phyloP scores from a whole-genome alignment of 2,113 vertebrate genomes.

The Heloderma charlesbogerti region DNA sequence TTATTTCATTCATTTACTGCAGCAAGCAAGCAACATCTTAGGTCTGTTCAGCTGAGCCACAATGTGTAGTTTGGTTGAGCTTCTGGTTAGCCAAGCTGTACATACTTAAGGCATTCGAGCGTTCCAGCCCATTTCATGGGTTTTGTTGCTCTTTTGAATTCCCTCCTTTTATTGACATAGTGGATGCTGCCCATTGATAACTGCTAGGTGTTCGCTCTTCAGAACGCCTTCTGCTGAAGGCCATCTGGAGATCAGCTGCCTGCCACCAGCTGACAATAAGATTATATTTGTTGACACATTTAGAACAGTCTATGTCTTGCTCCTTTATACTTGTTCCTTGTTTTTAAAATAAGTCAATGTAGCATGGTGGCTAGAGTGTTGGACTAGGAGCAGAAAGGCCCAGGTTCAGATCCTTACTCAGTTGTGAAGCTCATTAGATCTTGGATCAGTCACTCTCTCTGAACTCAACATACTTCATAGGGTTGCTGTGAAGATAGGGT shows the following conservation, averaged over 20 bases:
- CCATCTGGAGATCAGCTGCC: neutral
- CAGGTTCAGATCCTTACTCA: neutral
- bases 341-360: neutral
- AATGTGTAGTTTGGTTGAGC: neutral
- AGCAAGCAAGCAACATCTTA: neutral
- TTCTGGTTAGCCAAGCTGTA: constrained; percentile 31
- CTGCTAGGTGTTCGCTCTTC: rapidly evolving
- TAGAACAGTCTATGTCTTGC: neutral
- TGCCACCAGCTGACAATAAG: neutral
- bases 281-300: neutral
- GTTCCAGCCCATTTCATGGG: constrained; percentile 60
- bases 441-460: neutral
- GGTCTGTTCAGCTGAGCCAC: neutral
- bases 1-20: neutral
- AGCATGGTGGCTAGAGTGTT: neutral
- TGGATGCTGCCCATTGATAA: neutral
- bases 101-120: neutral
- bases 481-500: neutral
- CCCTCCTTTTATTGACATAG: constrained; percentile 58
- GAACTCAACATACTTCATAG: too few species aligned
- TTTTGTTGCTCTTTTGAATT: neutral
- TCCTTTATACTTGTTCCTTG: neutral
- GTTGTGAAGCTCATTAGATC: neutral
- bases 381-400: neutral
- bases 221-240: neutral